Percentiles rank a stretch among this genome's conserved stretches.
These are phyloP conservation scores for Crenichthys baileyi DNA, from an alignment of 2,797 vertebrate species.

Conservation along the genomic window DNA sequence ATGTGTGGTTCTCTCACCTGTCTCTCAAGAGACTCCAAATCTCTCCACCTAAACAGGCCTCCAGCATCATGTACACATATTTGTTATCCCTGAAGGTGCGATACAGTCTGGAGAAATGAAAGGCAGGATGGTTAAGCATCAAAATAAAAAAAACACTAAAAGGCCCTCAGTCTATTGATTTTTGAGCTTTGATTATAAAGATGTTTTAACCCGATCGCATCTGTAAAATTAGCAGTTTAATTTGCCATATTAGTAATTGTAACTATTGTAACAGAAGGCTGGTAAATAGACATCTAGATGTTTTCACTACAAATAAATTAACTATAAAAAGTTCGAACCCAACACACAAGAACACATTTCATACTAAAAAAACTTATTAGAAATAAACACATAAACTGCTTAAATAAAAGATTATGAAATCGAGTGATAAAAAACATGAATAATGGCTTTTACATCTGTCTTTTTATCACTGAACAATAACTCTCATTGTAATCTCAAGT, in stretches of 20 bases:
- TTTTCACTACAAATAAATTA: not conserved
- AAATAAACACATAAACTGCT: too few species aligned
- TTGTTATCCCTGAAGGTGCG: slow-evolving; percentile 93
- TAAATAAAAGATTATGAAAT: not conserved
- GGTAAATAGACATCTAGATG: not conserved
- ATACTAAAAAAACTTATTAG: too few species aligned
- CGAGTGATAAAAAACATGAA: not conserved
- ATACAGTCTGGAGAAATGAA: slow-evolving; percentile 82
- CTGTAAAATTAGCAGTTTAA: not conserved
- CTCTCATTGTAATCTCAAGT: slow-evolving; percentile 15
- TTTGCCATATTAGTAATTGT: not conserved
- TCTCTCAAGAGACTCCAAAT: slow-evolving; percentile 94
- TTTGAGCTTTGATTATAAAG: not conserved
- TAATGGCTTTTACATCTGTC: not conserved
- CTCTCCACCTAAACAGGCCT: slow-evolving; percentile 93
- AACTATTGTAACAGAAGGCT: not conserved
- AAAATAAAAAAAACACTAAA: slow-evolving; percentile 22
- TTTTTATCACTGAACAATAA: not conserved
- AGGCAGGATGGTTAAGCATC: not conserved
- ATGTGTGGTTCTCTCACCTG: slow-evolving; percentile 77
- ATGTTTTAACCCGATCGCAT: not conserved
- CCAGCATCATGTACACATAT: slow-evolving; percentile 95
- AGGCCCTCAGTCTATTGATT: not conserved
- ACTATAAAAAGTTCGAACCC: too few species aligned
- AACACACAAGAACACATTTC: too few species aligned